A percentile compares a stretch with the other conserved stretches of the same genome.
phyloP scores from a whole-genome alignment of 2,888 invertebrate species.

The Archaeoteleia sp. region DNA sequence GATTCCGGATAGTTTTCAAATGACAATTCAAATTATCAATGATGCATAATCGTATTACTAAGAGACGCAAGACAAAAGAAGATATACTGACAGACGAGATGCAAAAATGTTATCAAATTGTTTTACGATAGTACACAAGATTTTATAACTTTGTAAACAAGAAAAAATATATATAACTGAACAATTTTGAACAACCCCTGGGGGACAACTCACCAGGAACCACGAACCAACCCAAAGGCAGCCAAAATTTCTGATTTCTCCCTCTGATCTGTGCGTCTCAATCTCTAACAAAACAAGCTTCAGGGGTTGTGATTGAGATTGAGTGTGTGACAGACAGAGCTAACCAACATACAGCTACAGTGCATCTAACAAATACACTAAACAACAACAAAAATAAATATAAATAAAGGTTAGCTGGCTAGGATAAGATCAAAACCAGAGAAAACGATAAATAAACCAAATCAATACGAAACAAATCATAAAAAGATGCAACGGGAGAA shows the following conservation, averaged over 20 bases:
- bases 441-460: slow-evolving; percentile 52
- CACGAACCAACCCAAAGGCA: slow-evolving; percentile 74
- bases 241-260: slow-evolving; percentile 71
- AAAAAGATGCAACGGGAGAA: slow-evolving; percentile 50
- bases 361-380: slow-evolving; percentile 75
- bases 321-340: slow-evolving; percentile 74
- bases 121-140: neutral
- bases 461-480: slow-evolving; percentile 47
- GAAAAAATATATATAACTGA: slow-evolving; percentile 39
- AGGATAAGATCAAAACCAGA: slow-evolving; percentile 62
- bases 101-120: slow-evolving; percentile 3
- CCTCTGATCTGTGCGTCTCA: slow-evolving; percentile 71
- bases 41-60: slow-evolving; percentile 6
- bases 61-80: slow-evolving; percentile 17
- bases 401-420: slow-evolving; percentile 68
- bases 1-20: slow-evolving; percentile 39
- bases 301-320: slow-evolving; percentile 72
- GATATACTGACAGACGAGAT: neutral
- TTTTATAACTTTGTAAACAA: slow-evolving; percentile 27
- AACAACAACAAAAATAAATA: slow-evolving; percentile 74
- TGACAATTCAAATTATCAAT: slow-evolving; percentile 29
- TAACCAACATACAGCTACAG: slow-evolving; percentile 75
- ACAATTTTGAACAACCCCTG: slow-evolving; percentile 72
- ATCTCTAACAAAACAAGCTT: slow-evolving; percentile 74
- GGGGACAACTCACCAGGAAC: slow-evolving; percentile 74